These are phyloP conservation scores for Sebastes goodei DNA, from an alignment of 2,797 vertebrate species.

Conservation along the genomic window DNA sequence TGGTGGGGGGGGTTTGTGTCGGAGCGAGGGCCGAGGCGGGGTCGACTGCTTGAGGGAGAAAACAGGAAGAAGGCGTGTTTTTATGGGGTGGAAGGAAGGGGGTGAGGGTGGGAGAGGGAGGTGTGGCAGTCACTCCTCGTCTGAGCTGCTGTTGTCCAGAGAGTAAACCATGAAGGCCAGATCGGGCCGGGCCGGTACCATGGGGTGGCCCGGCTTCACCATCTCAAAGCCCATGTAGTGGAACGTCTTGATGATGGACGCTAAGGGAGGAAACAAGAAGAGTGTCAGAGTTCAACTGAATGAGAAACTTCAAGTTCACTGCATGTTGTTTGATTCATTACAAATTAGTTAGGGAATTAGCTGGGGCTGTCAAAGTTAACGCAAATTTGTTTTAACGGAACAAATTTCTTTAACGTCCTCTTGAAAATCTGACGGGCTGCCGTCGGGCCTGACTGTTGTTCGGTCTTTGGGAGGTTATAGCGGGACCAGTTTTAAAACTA, in stretches of 20 bases:
- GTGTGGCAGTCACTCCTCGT: constrained; percentile 74
- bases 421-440: too few relatives aligned
- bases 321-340: background rate
- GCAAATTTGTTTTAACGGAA: too few relatives aligned
- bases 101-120: constrained; percentile 11
- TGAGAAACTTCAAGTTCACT: background rate
- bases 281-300: background rate
- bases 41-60: background rate
- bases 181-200: constrained; percentile 88
- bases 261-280: constrained; percentile 44
- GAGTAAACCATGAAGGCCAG: constrained; percentile 95
- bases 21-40: background rate
- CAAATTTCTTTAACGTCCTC: too few relatives aligned
- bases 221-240: constrained; percentile 95
- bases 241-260: constrained; percentile 92
- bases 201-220: constrained; percentile 91
- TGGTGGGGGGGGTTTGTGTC: background rate
- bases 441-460: too few relatives aligned
- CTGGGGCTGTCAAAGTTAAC: too few relatives aligned
- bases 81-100: background rate
- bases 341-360: background rate
- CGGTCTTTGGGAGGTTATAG: too few relatives aligned
- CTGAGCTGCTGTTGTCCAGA: constrained; percentile 90
- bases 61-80: background rate
- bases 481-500: too few relatives aligned